phyloP scores from a whole-genome alignment of 1,140 invertebrate species.

The Campoletis sonorensis region DNA sequence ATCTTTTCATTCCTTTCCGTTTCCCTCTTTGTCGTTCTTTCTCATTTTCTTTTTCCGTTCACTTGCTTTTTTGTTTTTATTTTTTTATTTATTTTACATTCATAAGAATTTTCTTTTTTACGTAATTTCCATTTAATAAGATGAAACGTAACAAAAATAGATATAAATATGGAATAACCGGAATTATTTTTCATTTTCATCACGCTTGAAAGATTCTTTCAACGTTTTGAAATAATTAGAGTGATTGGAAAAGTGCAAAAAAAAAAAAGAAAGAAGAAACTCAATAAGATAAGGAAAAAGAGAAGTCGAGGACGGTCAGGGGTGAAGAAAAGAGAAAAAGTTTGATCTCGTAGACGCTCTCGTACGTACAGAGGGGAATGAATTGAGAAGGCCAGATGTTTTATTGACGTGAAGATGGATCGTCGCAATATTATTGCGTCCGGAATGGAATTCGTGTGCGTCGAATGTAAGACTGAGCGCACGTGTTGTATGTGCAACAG shows the following conservation, averaged over 20 bases:
- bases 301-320: conserved; percentile 8
- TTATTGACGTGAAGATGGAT: conserved; percentile 64
- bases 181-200: too few relatives aligned
- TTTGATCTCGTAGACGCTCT: background rate
- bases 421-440: conserved; percentile 64
- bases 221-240: too few relatives aligned
- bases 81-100: conserved; percentile 15
- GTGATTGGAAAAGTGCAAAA: too few relatives aligned
- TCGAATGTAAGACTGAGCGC: conserved; percentile 51
- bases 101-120: background rate
- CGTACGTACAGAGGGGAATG: background rate
- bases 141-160: too few relatives aligned
- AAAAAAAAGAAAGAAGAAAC: background rate
- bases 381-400: conserved; percentile 56
- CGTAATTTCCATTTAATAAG: background rate
- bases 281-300: background rate
- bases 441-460: conserved; percentile 59
- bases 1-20: conserved; percentile 22
- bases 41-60: background rate
- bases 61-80: background rate
- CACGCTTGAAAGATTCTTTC: too few relatives aligned
- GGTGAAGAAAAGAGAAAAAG: conserved; percentile 15
- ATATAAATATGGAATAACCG: too few relatives aligned
- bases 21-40: background rate
- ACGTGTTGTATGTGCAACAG: conserved; percentile 35